Conservation (phyloP, 2,797 vertebrate genomes). For the Pseudochirops corinnae region DNA sequence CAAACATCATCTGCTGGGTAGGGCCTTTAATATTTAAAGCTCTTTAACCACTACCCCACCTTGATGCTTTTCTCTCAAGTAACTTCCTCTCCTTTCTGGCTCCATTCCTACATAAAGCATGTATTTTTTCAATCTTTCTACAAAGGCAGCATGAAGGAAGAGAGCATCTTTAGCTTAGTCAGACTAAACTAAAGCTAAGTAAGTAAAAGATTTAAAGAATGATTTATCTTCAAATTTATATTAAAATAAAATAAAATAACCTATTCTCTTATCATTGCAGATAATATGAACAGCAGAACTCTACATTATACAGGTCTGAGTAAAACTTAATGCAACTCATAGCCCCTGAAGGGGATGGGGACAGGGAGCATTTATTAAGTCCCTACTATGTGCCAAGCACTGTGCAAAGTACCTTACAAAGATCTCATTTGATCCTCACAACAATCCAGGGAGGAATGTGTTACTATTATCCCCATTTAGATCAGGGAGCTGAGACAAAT, state of each 20-base stretch:
- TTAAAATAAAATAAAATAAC: background rate
- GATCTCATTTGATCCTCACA: background rate
- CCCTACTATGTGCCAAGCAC: background rate
- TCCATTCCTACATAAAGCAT: background rate
- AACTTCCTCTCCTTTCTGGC: background rate
- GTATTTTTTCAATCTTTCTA: background rate
- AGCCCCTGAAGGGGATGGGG: background rate
- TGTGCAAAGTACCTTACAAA: background rate
- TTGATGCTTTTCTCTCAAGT: background rate
- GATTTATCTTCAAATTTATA: background rate
- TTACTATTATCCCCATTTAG: background rate
- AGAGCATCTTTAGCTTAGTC: background rate
- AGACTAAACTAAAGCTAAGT: background rate
- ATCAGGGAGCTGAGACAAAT: background rate
- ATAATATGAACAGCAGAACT: background rate
- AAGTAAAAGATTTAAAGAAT: background rate
- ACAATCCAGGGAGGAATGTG: background rate
- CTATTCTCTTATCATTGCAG: background rate
- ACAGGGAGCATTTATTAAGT: background rate
- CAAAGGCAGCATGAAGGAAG: background rate
- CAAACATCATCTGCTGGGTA: background rate
- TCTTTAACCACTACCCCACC: background rate
- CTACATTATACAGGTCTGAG: background rate
- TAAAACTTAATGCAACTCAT: background rate
- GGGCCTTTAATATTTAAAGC: background rate